Percentiles rank a stretch among this genome's conserved stretches.
These are phyloP conservation scores for Amphiduros pacificus DNA, from an alignment of 2,888 invertebrate genomes.

Conservation along the genomic window DNA sequence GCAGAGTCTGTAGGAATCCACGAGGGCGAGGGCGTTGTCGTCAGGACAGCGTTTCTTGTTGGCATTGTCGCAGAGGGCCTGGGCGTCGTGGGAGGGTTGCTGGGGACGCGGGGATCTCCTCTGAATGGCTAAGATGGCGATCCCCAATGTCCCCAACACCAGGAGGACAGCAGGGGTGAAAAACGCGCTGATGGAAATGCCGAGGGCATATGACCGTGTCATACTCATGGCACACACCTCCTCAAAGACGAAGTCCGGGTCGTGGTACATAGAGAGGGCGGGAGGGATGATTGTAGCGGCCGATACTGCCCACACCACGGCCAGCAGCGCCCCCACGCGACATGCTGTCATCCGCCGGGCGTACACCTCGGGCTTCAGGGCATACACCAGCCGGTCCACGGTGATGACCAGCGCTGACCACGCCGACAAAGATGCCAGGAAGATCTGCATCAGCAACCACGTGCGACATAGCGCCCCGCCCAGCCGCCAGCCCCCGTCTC, in stretches of 20 bases:
- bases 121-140: slow-evolving; percentile 4
- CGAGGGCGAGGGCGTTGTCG: neutral
- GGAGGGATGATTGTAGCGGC: slow-evolving; percentile 10
- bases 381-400: slow-evolving; percentile 22
- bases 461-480: slow-evolving; percentile 18
- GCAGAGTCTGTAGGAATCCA: slow-evolving; percentile 2
- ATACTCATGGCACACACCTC: slow-evolving; percentile 16
- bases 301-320: slow-evolving; percentile 5
- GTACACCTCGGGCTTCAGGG: slow-evolving; percentile 11
- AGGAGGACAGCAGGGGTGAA: slow-evolving; percentile 8
- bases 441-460: slow-evolving; percentile 21
- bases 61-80: slow-evolving; percentile 12
- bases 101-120: too few species aligned
- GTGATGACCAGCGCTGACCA: slow-evolving; percentile 21
- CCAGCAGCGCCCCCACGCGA: slow-evolving; percentile 2
- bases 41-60: slow-evolving; percentile 11
- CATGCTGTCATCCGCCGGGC: slow-evolving; percentile 5
- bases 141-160: slow-evolving; percentile 3
- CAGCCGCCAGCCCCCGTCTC: slow-evolving; percentile 18
- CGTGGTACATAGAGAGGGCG: slow-evolving; percentile 11
- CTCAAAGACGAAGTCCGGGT: slow-evolving; percentile 15
- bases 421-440: slow-evolving; percentile 15
- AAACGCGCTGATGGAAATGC: slow-evolving; percentile 10
- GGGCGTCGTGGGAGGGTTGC: slow-evolving; percentile 6
- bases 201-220: slow-evolving; percentile 14